These are phyloP conservation scores for Platycercus adscitus DNA, from an alignment of 2,113 vertebrate genomes.

Conservation along the genomic window DNA sequence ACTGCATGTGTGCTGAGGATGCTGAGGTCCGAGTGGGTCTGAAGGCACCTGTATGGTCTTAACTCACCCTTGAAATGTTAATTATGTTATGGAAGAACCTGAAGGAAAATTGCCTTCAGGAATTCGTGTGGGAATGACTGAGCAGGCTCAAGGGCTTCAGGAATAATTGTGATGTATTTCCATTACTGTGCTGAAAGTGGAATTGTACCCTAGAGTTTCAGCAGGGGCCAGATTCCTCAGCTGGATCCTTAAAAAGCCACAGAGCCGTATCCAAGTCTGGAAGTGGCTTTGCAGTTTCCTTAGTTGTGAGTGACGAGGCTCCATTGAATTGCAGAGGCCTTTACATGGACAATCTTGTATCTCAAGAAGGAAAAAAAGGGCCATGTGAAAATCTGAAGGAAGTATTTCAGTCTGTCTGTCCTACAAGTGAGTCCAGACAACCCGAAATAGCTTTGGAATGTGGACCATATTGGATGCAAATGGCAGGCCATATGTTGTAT, in stretches of 20 bases:
- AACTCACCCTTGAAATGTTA: not conserved
- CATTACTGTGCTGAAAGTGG: not conserved
- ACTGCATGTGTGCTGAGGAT: not conserved
- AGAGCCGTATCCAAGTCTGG: not conserved
- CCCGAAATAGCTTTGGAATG: constrained; percentile 14
- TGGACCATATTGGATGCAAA: constrained; percentile 34
- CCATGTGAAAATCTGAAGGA: not conserved
- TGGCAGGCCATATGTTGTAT: constrained; percentile 33
- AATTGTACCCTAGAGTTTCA: not conserved
- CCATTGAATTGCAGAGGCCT: not conserved
- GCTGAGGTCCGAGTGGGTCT: not conserved
- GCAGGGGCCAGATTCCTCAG: not conserved
- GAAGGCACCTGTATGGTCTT: not conserved
- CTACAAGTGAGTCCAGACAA: constrained; percentile 5
- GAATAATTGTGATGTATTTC: not conserved
- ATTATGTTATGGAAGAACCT: not conserved
- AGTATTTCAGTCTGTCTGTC: not conserved
- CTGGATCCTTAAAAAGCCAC: not conserved
- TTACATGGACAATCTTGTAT: not conserved
- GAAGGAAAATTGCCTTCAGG: not conserved
- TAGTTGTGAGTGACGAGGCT: not conserved
- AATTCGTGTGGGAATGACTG: not conserved
- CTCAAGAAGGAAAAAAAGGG: not conserved
- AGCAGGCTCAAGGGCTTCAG: not conserved
- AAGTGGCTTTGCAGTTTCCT: not conserved